These are phyloP conservation scores for Gymnoscelis rufifasciata DNA, from an alignment of 2,888 invertebrate species.

Conservation along the genomic window DNA sequence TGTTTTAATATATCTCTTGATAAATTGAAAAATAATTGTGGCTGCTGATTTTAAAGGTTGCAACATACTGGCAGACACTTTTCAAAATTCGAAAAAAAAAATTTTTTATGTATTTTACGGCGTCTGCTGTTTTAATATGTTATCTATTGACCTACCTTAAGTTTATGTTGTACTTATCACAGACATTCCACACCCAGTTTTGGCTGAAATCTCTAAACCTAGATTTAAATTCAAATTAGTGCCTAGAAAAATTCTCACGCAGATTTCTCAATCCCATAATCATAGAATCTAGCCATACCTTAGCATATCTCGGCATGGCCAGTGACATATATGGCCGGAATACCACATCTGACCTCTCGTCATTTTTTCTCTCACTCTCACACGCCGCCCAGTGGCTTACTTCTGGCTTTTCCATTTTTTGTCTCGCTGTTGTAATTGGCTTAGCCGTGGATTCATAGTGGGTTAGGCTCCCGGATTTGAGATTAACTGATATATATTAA, in stretches of 20 bases:
- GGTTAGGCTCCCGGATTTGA: constrained; percentile 45
- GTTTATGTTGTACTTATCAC: no score
- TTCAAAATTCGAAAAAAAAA: no score
- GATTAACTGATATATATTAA: constrained; percentile 1
- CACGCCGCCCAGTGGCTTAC: constrained; percentile 45
- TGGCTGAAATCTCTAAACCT: no score
- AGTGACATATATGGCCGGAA: constrained; percentile 19
- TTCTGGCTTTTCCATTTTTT: constrained; percentile 45
- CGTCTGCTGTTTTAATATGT: no score
- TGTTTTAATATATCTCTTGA: no score
- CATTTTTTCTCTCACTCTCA: constrained; percentile 39
- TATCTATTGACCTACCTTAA: no score
- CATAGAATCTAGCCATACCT: constrained; percentile 21
- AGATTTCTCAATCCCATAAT: constrained; percentile 5
- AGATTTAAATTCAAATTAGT: no score
- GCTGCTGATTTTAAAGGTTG: no score
- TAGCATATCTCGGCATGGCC: constrained; percentile 24
- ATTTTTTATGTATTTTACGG: no score
- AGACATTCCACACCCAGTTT: no score
- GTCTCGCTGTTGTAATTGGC: constrained; percentile 48
- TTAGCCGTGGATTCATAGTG: constrained; percentile 44
- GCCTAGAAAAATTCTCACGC: neutral
- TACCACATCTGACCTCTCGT: constrained; percentile 28
- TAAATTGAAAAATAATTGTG: no score
- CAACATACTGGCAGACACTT: no score